Evolutionary conservation across 2,113 vertebrate species (phyloP), one percentile per base, ranked within the genome.

Genomic region (Albula glossodonta): DNA sequence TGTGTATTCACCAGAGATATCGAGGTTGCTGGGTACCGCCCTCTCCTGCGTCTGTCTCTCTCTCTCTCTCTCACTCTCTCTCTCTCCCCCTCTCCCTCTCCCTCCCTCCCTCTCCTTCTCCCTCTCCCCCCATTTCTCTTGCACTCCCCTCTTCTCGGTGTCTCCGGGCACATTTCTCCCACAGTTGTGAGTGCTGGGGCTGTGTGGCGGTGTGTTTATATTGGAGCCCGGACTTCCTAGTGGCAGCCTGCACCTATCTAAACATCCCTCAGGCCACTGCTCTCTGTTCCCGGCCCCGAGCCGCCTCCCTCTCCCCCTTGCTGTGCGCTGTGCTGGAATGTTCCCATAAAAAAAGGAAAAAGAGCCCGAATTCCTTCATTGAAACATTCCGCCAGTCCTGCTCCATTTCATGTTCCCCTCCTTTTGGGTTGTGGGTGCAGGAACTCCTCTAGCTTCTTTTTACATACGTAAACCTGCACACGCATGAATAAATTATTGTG

Each of bases 221-320:
- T 94, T 96, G 95, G 95, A 95, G 93, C 93, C 89, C 92, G 94
- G 94, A 95, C 95, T 96, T 96, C 95, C 95, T 96, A 95, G 95
- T 96, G 95, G 95, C 95, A 96, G 95, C 94, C 93, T 95, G 95
- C 95, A 95, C 95, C 95, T 95, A 96, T 95, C 93, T 95, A 95
- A 96, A 96, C 95, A 96, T 95, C 95, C 95, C 94, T 93, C 94
- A 91, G 91, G 94, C 94, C 92, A 91, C 94, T 94, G 93, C 92
- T 93, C 93, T 92, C 85, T 94, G 93, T 95, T 95, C 93, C 93
- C 90, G 92, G 93, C 93, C 93, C 94, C 84, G 87, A 91, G 92
- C 87, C 85, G 88, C 89, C 89, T 78, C 51, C 51, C 86, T 78
- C 77, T 83, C 60, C 56, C 80, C 84, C 82, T 53, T 82, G 51